These are phyloP conservation scores for Flexamia atlantica DNA, from an alignment of 2,888 invertebrate species.

Conservation along the genomic window DNA sequence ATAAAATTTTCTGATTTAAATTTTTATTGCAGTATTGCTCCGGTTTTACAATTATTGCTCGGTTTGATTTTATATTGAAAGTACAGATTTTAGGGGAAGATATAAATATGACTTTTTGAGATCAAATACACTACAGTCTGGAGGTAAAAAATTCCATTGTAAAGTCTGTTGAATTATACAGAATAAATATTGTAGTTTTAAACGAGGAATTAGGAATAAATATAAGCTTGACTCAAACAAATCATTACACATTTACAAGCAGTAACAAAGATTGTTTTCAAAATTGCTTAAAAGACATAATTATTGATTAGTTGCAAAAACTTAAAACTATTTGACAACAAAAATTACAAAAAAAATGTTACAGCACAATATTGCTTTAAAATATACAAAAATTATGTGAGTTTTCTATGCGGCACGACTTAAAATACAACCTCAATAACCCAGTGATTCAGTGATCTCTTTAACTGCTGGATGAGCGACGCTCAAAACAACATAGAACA, in stretches of 20 bases:
- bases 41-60: conserved; percentile 3
- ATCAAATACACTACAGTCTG: too few species aligned
- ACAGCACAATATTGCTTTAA: conserved; percentile 17
- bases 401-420: neutral
- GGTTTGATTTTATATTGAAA: neutral
- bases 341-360: neutral
- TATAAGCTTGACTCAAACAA: too few species aligned
- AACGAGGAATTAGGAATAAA: too few species aligned
- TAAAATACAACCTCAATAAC: neutral
- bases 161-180: too few species aligned
- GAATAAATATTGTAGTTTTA: too few species aligned
- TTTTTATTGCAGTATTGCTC: conserved; percentile 7
- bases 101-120: too few species aligned
- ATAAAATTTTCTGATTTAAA: neutral
- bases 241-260: too few species aligned
- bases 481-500: neutral
- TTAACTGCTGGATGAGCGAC: neutral
- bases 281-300: neutral
- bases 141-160: too few species aligned
- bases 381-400: too few species aligned
- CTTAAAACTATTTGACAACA: neutral
- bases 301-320: neutral
- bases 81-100: too few species aligned
- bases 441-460: conserved; percentile 39
- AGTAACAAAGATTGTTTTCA: neutral